Evolutionary conservation across 1,140 invertebrate genomes (phyloP).

Genomic region (Formica selysi): DNA sequence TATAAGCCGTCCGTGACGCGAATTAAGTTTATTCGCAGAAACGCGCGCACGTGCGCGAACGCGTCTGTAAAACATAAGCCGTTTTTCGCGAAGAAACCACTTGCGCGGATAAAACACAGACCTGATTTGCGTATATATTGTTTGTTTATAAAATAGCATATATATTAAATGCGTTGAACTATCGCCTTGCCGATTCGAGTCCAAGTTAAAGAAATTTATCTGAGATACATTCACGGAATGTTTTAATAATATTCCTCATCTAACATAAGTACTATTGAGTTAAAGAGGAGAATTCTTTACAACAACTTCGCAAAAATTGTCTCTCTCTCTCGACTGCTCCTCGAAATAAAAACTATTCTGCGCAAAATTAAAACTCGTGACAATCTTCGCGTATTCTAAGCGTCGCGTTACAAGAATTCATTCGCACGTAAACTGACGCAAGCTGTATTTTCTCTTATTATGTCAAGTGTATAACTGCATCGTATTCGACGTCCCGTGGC

Average conservation of each 20-base stretch:
- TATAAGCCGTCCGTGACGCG: conserved; percentile 35
- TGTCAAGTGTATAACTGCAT: conserved; percentile 15
- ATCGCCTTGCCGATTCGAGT: background rate
- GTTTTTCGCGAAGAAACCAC: background rate
- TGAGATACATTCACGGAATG: background rate
- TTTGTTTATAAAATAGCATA: background rate
- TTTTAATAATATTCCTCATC: background rate
- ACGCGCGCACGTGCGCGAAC: conserved; percentile 7
- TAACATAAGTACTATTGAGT: background rate
- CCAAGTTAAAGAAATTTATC: background rate
- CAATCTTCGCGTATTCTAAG: background rate
- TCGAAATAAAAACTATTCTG: background rate
- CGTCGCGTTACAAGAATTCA: background rate
- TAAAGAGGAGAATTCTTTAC: background rate
- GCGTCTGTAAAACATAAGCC: background rate
- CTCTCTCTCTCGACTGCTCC: no score
- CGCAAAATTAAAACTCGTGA: conserved; percentile 25
- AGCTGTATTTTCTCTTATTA: conserved; percentile 5
- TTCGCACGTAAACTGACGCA: background rate
- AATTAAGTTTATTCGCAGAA: conserved; percentile 58
- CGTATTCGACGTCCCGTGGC: conserved; percentile 13
- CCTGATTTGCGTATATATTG: conserved; percentile 16
- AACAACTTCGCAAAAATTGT: no score
- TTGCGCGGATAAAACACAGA: background rate
- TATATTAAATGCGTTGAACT: background rate